Conservation (phyloP, 2,113 vertebrate species). For the Meriones unguiculatus region DNA sequence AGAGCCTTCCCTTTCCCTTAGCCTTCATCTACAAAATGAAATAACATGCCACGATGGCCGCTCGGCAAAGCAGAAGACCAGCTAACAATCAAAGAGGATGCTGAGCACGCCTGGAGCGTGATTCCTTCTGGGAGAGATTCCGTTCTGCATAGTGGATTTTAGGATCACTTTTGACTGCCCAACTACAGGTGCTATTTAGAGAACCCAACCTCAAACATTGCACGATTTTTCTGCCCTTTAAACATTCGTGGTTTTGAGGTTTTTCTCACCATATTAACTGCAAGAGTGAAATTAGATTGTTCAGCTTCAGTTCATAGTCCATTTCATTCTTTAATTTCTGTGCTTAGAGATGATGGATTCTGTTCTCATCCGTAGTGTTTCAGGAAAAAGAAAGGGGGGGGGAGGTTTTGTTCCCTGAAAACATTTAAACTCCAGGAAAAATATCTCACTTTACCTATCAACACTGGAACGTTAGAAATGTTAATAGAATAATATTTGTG, state of each 20-base stretch:
- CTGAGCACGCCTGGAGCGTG: background rate
- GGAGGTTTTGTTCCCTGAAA: constrained; percentile 58
- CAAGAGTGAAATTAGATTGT: constrained; percentile 71
- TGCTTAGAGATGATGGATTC: constrained; percentile 69
- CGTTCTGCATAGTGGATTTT: constrained; percentile 59
- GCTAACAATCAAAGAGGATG: background rate
- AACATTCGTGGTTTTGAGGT: constrained; percentile 24
- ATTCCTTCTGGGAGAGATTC: constrained; percentile 41
- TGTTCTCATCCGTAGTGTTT: constrained; percentile 47
- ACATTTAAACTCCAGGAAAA: constrained; percentile 59
- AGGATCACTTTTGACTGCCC: constrained; percentile 28
- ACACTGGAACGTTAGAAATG: background rate
- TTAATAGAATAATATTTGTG: constrained; percentile 1
- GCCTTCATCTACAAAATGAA: constrained; percentile 20
- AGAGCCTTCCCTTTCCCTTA: background rate
- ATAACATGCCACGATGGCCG: background rate
- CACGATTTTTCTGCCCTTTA: constrained; percentile 62
- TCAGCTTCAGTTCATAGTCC: constrained; percentile 62
- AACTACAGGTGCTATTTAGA: constrained; percentile 65
- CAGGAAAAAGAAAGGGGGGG: constrained; percentile 37
- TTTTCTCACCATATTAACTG: constrained; percentile 63
- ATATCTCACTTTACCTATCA: background rate
- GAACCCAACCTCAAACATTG: constrained; percentile 42
- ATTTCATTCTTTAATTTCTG: constrained; percentile 78
- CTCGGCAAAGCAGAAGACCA: constrained; percentile 20